Evolutionary conservation across 2,797 vertebrate genomes (phyloP).

Genomic region (Sebastes itinus): DNA sequence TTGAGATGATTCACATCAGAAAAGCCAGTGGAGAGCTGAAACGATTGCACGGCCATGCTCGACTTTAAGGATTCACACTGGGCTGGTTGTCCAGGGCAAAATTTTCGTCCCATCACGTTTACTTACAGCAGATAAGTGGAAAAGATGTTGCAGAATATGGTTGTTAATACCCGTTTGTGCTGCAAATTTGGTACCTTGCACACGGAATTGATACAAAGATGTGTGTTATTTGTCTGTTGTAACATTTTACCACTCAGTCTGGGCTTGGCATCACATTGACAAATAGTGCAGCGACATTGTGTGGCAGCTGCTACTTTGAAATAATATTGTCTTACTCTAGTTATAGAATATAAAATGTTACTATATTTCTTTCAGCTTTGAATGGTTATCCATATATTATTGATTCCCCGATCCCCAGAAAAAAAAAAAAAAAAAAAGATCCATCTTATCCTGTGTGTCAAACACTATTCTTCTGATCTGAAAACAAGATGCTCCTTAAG

Average conservation of each 20-base stretch:
- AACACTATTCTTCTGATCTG: background rate
- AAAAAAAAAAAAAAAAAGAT: background rate
- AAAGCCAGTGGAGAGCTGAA: background rate
- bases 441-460: background rate
- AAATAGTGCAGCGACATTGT: background rate
- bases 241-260: background rate
- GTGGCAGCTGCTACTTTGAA: background rate
- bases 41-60: background rate
- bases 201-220: background rate
- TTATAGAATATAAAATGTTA: background rate
- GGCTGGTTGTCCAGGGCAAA: too few relatives aligned
- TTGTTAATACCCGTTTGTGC: background rate
- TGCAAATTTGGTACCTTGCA: background rate
- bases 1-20: background rate
- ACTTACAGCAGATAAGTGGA: background rate
- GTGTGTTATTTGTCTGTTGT: background rate
- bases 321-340: background rate
- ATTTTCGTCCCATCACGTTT: background rate
- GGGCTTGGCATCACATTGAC: background rate
- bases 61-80: background rate
- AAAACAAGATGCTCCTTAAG: constrained; percentile 1
- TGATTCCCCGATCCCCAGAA: background rate
- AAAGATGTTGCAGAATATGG: background rate
- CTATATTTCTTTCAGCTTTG: background rate
- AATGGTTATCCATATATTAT: background rate